phyloP scores from a whole-genome alignment of 2,888 invertebrate genomes.

The Charanyca ferruginea region DNA sequence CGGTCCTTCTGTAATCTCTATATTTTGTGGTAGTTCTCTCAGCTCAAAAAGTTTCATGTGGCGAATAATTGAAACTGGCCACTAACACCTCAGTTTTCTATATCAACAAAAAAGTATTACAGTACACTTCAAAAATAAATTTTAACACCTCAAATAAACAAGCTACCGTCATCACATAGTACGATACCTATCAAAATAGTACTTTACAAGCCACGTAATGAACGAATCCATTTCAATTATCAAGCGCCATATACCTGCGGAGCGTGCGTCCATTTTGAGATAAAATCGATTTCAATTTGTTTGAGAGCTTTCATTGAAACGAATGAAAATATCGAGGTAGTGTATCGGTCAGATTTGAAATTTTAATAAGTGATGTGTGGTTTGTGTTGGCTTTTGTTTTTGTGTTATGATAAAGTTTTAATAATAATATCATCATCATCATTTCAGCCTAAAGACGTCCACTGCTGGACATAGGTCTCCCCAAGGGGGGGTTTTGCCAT shows the following conservation, averaged over 20 bases:
- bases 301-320: constrained; percentile 60
- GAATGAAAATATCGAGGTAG: constrained; percentile 6
- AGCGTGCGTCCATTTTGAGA: constrained; percentile 41
- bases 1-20: no score
- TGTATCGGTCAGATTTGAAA: constrained; percentile 12
- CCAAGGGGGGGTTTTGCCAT: no score
- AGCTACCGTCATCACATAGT: background rate
- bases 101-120: background rate
- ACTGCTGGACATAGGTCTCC: no score
- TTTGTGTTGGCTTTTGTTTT: constrained; percentile 6
- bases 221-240: constrained; percentile 55
- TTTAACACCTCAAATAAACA: constrained; percentile 9
- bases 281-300: constrained; percentile 68
- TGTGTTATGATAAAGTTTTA: no score
- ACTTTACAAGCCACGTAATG: constrained; percentile 33
- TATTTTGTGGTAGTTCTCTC: no score
- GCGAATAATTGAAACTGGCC: no score
- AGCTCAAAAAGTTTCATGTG: no score
- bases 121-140: constrained; percentile 2
- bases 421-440: no score
- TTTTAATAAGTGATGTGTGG: constrained; percentile 5
- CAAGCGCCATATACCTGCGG: constrained; percentile 14
- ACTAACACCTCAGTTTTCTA: no score
- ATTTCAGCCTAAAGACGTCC: no score
- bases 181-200: constrained; percentile 30